Conservation (phyloP, 2,797 vertebrate species). For the Trichosurus vulpecula region DNA sequence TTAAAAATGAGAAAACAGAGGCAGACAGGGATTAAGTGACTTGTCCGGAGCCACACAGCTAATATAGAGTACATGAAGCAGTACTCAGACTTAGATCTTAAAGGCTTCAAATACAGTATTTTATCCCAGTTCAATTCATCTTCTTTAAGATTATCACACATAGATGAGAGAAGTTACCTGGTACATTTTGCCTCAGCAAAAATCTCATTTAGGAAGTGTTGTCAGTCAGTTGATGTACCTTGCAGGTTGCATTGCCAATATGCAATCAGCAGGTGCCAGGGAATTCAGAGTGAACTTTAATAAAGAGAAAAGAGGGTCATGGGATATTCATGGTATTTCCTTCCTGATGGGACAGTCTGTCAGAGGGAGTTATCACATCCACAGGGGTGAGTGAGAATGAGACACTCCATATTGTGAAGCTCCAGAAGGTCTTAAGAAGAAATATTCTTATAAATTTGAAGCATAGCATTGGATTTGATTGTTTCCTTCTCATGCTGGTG, state of each 20-base stretch:
- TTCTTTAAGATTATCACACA: not conserved
- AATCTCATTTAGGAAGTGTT: not conserved
- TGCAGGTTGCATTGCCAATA: not conserved
- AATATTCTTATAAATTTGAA: not conserved
- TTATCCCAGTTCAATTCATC: not conserved
- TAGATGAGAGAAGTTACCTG: not conserved
- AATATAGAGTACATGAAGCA: not conserved
- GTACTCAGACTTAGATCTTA: not conserved
- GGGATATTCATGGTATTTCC: not conserved
- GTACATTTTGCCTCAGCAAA: not conserved
- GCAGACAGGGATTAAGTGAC: not conserved
- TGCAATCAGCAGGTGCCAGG: not conserved
- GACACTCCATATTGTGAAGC: not conserved
- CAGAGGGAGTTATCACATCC: not conserved
- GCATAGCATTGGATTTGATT: not conserved
- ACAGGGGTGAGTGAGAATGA: not conserved
- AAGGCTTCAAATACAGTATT: not conserved
- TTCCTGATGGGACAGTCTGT: not conserved
- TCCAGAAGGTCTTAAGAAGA: not conserved
- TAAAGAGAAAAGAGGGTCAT: not conserved
- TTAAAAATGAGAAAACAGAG: not conserved
- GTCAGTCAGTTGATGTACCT: not conserved
- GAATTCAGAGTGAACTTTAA: not conserved
- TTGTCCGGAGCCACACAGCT: not conserved
- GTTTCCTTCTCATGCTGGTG: not conserved